Conservation (phyloP, 2,113 vertebrate species). For the Rousettus leschenaultii region DNA sequence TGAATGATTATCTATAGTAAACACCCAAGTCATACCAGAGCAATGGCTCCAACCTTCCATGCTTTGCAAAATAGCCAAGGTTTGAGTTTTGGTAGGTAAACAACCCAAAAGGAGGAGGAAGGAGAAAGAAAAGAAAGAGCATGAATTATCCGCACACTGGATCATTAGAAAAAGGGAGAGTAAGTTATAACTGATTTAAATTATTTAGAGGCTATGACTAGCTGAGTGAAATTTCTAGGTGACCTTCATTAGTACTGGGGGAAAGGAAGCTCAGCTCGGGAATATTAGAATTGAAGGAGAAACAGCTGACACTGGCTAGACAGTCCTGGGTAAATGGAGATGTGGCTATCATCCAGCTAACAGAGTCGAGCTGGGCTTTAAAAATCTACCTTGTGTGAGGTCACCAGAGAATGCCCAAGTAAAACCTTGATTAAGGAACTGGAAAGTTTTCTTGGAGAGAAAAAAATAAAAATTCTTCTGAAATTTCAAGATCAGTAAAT, state of each 20-base stretch:
- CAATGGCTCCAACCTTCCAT: neutral
- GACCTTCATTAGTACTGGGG: neutral
- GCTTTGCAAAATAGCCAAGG: neutral
- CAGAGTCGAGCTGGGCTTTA: neutral
- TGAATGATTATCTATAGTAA: neutral
- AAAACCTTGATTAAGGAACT: neutral
- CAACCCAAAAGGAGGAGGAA: neutral
- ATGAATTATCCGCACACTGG: neutral
- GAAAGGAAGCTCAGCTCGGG: neutral
- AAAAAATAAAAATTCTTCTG: conserved; percentile 43
- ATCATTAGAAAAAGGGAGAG: neutral
- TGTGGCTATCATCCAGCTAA: neutral
- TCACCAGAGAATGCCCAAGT: neutral
- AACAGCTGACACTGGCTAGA: neutral
- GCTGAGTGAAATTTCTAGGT: neutral
- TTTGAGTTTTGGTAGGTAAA: neutral
- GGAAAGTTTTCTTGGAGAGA: conserved; percentile 18
- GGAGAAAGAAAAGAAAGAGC: neutral
- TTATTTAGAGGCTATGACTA: neutral
- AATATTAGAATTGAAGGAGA: neutral
- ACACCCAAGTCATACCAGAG: neutral
- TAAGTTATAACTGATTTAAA: neutral
- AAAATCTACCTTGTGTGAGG: neutral
- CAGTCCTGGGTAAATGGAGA: neutral
- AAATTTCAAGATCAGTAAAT: conserved; percentile 55